Base-by-base conservation (phyloP, 2,797 vertebrate genomes). In the Sciaenops ocellatus region DNA sequence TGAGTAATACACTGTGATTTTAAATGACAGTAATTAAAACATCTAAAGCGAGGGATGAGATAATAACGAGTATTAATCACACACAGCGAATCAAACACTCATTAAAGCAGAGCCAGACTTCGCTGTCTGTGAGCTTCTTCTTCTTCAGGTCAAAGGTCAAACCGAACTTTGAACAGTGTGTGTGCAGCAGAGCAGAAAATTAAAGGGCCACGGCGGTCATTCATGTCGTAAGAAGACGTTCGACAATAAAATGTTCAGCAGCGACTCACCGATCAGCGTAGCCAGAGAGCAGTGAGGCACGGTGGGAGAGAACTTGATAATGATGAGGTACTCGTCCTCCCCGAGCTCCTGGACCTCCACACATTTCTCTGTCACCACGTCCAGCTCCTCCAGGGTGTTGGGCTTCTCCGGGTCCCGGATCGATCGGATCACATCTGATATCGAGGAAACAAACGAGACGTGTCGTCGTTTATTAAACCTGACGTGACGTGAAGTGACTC, bases 361-460 rank as follows among this genome's bases (percentile, higher is more conserved):
- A 3, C 98, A 96, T 44, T 94, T 96, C 78, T 99, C 98, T 0
- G 96, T 96, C 71, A 99, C 98, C 81, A 99, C 98, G 0, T 99
- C 98, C 92, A 99, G 95, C 89, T 99, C 98, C 89, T 99, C 98
- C 76, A 99, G 88, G 1, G 98, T 99, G 85, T 96, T 97, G 0
- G 98, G 98, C 75, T 99, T 99, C 94, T 99, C 98, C 0, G 98
- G 98, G 87, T 99, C 98, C 30, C 97, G 96, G 90, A 99, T 99
- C 0, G 96, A 97, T 10, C 97, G 96, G 78, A 99, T 99, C 76
- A 99, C 96, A 82, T 99, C 98, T 99, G 83, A 41, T 0, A 3
- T 1, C 11, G 48, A 38, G 61, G 24, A 0, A 59, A 16, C 6
- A 55, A 69, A 44, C 20, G 1, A 62, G 42, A 66, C 1, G 28